These are phyloP conservation scores for Drosophila hamatofila DNA, from an alignment of 2,888 invertebrate genomes.

Conservation along the genomic window DNA sequence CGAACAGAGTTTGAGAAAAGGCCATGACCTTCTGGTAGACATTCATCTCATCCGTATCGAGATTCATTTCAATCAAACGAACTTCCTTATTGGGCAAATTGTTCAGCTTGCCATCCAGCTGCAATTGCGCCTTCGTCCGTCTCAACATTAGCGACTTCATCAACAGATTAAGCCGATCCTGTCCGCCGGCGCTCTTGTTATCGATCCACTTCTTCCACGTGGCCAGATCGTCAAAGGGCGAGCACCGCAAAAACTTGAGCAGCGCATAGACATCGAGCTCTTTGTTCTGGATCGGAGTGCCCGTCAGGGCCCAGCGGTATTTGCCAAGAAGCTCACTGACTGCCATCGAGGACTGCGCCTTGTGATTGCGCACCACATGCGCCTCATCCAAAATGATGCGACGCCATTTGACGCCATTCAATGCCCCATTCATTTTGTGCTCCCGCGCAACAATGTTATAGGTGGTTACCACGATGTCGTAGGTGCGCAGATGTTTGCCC, in stretches of 20 bases:
- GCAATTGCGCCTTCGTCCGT: constrained; percentile 93
- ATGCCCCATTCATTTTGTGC: constrained; percentile 87
- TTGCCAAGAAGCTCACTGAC: constrained; percentile 87
- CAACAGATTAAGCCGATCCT: constrained; percentile 93
- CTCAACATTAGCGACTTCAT: constrained; percentile 94
- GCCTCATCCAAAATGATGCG: constrained; percentile 97
- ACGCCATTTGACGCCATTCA: constrained; percentile 92
- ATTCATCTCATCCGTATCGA: constrained; percentile 90
- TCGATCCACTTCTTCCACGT: constrained; percentile 98
- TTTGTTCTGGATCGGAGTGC: constrained; percentile 98
- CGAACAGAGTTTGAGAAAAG: constrained; percentile 91
- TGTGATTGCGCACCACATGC: constrained; percentile 95
- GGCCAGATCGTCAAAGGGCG: constrained; percentile 94
- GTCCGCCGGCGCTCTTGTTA: constrained; percentile 91
- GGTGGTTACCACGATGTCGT: constrained; percentile 95
- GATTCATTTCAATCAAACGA: constrained; percentile 87
- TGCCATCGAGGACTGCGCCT: constrained; percentile 90
- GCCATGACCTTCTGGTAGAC: constrained; percentile 92
- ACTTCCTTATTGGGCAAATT: constrained; percentile 88
- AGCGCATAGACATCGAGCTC: constrained; percentile 93
- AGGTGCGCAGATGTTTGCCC: constrained; percentile 88
- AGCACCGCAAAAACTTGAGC: constrained; percentile 92
- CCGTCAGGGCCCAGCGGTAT: constrained; percentile 94
- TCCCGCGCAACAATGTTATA: constrained; percentile 91
- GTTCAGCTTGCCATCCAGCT: constrained; percentile 87